A percentile compares a stretch with the other conserved stretches of the same genome.
Conservation (phyloP, 2,113 vertebrate species). For the Protobothrops flavoviridis region DNA sequence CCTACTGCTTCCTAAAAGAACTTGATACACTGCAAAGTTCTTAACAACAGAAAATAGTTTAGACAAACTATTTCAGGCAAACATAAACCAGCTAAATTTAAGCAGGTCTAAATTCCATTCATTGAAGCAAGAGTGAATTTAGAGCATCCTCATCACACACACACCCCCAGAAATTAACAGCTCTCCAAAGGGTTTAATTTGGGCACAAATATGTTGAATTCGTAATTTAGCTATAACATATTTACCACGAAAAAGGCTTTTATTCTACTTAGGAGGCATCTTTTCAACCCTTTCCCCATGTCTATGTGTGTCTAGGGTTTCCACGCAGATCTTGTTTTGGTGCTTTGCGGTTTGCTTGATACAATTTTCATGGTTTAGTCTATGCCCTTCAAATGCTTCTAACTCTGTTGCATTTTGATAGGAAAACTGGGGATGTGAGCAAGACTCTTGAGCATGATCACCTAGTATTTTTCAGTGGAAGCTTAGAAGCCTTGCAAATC, state of each 20-base stretch:
- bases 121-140: background rate
- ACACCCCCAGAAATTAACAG: background rate
- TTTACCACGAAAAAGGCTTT: background rate
- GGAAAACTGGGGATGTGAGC: background rate
- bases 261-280: background rate
- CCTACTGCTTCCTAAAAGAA: background rate
- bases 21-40: background rate
- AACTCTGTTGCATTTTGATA: background rate
- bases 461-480: background rate
- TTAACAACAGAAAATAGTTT: background rate
- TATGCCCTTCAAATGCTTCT: background rate
- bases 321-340: background rate
- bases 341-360: background rate
- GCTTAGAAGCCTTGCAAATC: background rate
- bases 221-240: conserved; percentile 9
- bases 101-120: background rate
- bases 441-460: too few species aligned
- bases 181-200: background rate
- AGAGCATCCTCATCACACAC: background rate
- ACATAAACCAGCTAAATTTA: background rate
- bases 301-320: background rate
- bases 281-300: background rate
- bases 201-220: background rate
- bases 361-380: background rate
- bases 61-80: background rate